A percentile compares a stretch with the other conserved stretches of the same genome.
Evolutionary conservation across 2,113 vertebrate genomes (phyloP).

Genomic region (Herpetotheres cachinnans): DNA sequence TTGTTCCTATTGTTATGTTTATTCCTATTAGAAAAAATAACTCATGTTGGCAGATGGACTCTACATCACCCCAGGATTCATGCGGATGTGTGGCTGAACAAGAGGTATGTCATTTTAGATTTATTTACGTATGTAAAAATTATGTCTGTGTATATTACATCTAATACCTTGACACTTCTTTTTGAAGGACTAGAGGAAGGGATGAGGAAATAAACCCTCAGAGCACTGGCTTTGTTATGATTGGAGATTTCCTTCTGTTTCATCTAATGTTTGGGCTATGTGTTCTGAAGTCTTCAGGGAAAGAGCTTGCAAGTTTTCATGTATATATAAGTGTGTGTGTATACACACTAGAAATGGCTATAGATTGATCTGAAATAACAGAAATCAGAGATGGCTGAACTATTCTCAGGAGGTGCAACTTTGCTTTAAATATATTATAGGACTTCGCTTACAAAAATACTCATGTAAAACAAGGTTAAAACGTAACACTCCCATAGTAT

Average conservation of each 20-base stretch:
- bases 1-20: not conserved
- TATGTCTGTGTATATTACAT: not conserved
- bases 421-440: not conserved
- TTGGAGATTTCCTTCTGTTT: not conserved
- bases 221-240: not conserved
- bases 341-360: not conserved
- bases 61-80: not conserved
- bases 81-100: constrained; percentile 5
- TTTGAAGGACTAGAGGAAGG: not conserved
- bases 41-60: constrained; percentile 38
- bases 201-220: not conserved
- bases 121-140: not conserved
- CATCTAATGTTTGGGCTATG: not conserved
- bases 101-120: not conserved
- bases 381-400: not conserved
- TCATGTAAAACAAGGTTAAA: not conserved
- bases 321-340: not conserved
- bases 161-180: not conserved
- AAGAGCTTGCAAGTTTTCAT: not conserved
- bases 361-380: not conserved
- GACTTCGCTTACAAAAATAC: fast-evolving
- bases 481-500: not conserved
- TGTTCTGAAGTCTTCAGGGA: not conserved
- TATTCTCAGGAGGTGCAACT: not conserved
- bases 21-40: constrained; percentile 1